Base-by-base conservation (phyloP, 2,888 invertebrate genomes). In the Andrena haemorrhoa region DNA sequence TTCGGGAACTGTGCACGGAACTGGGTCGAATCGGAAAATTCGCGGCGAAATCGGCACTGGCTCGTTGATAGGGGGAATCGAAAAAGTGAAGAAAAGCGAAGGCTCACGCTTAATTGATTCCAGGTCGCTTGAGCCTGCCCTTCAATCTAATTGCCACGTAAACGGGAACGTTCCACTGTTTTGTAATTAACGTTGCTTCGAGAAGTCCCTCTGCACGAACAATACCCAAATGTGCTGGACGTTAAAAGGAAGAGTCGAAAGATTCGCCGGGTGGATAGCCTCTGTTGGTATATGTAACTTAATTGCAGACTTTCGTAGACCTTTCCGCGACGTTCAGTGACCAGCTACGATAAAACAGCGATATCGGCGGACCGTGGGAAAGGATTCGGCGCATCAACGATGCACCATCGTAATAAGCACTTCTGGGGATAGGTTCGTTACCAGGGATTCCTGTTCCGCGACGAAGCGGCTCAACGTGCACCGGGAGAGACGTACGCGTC, bases 381-480 rank as follows among this genome's bases (percentile, higher is more conserved):
- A 77, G 66, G 63, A 66, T 83, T 82, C 41, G 35, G 31, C 31
- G 35, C 35, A 71, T 80, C 73, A 74, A 75, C 71, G 79, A 73
- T 53, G 29, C 60, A 82, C 83, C 83, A 82, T 73, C 58, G 66
- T 80, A 84, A 84, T 84, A 83, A 83, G 68, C 74, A 75, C 74
- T 75, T 61, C 65, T 66, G 56, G 23, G 51, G 53, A 75, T 58
- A 26, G 41, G 63, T 69, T 65, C 26, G 58, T 65, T 66, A 65
- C 35, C 58, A 61, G 41, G 60, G 41, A 47, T 83, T 72, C 71
- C 75, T 68, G 66, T 83, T 82, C 72, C 69, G 53, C 53, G 33
- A 41, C 29, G 51, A 49, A 20, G 31, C 60, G 49, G 12, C n/a
- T 66, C 65, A 31, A 49, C 41, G 35, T 60, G 58, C 72, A 56